Base-by-base conservation (phyloP, 2,797 vertebrate genomes). In the Nasua narica region DNA sequence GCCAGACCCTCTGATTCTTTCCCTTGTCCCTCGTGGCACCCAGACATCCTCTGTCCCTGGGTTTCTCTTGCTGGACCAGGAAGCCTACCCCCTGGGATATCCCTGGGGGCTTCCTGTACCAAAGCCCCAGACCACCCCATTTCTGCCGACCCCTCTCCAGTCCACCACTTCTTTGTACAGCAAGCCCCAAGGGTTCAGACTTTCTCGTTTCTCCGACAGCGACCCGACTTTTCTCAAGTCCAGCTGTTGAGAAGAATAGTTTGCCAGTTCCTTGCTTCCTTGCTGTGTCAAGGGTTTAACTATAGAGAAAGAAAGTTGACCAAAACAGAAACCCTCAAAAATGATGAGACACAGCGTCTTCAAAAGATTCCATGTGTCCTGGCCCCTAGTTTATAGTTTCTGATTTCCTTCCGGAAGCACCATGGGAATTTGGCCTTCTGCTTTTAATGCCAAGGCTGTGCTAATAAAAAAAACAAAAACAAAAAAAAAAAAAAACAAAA, bases 271-370 rank as follows among this genome's bases (percentile, higher is more conserved):
- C 29, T 86, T 29, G 35, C n/a, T 70, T 88, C 37, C 67, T 87
- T 86, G 25, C 54, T 60, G 3, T 56, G 32, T 92, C 56, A 76
- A 52, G 58, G 62, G n/a, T 72, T 90, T 67, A 74, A 46, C 72
- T 86, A 85, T 40, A 69, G 70, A 92, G 78, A 92, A 69, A 76
- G 74, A 32, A 54, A 35, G 13, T 32, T 84, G 65, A 52, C 62
- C 70, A 76, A 90, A 92, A 89, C 25, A 58, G 77, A 85, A 88
- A 50, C 52, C 35, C 48, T 69, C 48, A 85, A 76, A 97, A 96
- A 84, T 70, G 32, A 52, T 43, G 82, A 85, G 46, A 74, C 67
- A 87, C 40, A 58, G 65, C 43, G 29, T 67, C n/a, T 48, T n/a
- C 46, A 32, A 81, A 81, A 90, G 37, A 54, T 50, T 32, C 62